Evolutionary conservation across 2,888 invertebrate genomes (phyloP).

Genomic region (Muscina levida): DNA sequence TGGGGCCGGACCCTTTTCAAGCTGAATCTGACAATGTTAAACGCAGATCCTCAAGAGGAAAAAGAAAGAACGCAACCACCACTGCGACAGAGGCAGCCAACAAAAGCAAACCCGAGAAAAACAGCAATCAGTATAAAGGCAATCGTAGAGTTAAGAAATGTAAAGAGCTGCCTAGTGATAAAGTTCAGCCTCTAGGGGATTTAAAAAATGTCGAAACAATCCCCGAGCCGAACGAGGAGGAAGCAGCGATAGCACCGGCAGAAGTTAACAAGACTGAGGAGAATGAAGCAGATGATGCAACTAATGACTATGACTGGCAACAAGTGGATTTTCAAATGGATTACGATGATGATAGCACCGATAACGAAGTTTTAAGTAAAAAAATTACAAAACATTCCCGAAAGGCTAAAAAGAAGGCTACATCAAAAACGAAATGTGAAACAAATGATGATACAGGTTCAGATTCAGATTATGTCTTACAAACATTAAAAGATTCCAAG

Average conservation of each 20-base stretch:
- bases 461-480: not conserved
- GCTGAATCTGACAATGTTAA: constrained; percentile 35
- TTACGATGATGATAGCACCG: constrained; percentile 39
- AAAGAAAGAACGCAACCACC: constrained; percentile 18
- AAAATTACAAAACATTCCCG: constrained; percentile 32
- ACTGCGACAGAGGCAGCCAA: not conserved
- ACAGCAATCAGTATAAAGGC: not conserved
- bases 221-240: not conserved
- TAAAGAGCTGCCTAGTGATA: not conserved
- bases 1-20: constrained; percentile 70
- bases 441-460: constrained; percentile 9
- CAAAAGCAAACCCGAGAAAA: not conserved
- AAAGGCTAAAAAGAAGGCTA: constrained; percentile 4
- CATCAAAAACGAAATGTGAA: not conserved
- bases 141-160: constrained; percentile 35
- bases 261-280: not conserved
- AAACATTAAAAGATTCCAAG: not conserved
- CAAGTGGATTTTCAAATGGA: constrained; percentile 31
- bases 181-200: not conserved
- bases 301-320: constrained; percentile 36
- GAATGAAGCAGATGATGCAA: not conserved
- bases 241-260: not conserved
- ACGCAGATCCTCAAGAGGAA: constrained; percentile 28
- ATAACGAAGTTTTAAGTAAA: constrained; percentile 52
- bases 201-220: not conserved